Evolutionary conservation across 2,113 vertebrate species (phyloP).

Genomic region (Struthidea cinerea): DNA sequence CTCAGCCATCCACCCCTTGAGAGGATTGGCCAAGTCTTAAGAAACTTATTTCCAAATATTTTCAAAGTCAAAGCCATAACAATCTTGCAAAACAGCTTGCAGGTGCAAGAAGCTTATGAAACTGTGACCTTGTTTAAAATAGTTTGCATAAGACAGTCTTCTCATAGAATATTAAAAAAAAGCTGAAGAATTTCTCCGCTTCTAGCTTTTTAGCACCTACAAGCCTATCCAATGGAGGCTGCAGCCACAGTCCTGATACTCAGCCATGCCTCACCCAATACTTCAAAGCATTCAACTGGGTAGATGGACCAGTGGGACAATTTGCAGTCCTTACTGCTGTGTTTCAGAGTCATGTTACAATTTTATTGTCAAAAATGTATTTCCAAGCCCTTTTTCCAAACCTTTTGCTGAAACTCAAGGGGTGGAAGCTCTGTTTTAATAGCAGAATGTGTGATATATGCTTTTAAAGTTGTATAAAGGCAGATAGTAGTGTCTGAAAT

Average conservation of each 20-base stretch:
- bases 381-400: neutral
- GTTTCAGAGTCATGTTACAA: neutral
- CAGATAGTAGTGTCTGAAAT: neutral
- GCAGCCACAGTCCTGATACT: neutral
- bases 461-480: neutral
- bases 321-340: neutral
- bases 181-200: no score
- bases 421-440: neutral
- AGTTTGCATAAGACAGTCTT: no score
- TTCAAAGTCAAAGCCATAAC: no score
- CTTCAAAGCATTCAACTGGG: neutral
- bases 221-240: fast-evolving
- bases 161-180: no score
- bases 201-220: no score
- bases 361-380: neutral
- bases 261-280: neutral
- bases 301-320: neutral
- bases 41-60: no score
- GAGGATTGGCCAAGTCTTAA: no score
- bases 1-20: no score
- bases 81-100: no score
- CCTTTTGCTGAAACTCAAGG: neutral
- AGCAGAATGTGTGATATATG: neutral
- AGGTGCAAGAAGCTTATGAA: no score
- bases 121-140: no score